These are phyloP conservation scores for Capitella teleta DNA, from an alignment of 1,140 invertebrate genomes.

Conservation along the genomic window DNA sequence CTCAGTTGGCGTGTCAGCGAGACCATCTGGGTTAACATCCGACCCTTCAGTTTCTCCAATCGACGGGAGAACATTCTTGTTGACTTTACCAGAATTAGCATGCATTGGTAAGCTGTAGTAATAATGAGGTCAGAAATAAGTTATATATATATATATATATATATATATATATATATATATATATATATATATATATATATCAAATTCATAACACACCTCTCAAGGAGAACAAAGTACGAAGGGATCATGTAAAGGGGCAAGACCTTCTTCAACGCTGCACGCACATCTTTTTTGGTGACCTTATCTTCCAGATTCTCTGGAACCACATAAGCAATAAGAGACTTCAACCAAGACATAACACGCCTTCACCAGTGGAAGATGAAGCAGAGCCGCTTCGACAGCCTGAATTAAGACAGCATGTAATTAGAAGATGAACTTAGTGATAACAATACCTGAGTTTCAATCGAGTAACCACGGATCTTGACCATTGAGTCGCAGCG, in stretches of 20 bases:
- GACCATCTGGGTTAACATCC: constrained; percentile 24
- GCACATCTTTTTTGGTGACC: constrained; percentile 35
- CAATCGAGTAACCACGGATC: constrained; percentile 48
- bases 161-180: no score
- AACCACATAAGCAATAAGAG: constrained; percentile 47
- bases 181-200: no score
- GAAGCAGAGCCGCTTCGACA: no score
- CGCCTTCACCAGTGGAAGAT: no score
- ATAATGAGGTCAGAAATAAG: no score
- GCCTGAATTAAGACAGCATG: no score
- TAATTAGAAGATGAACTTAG: no score
- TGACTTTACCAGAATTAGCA: constrained; percentile 40
- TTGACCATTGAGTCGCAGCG: constrained; percentile 48
- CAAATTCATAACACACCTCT: constrained; percentile 31
- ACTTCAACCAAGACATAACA: no score
- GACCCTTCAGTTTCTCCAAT: constrained; percentile 15
- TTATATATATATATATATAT: no score
- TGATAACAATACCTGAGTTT: constrained; percentile 46
- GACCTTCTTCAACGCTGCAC: constrained; percentile 40
- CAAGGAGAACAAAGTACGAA: constrained; percentile 43
- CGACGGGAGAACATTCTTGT: constrained; percentile 38
- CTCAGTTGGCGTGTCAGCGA: constrained; percentile 38
- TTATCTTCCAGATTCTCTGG: constrained; percentile 30
- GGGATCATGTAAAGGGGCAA: constrained; percentile 50
- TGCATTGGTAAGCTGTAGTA: constrained; percentile 39